Evolutionary conservation across 2,888 invertebrate species (phyloP), one percentile per base, ranked within the genome.

Genomic region (Scaptomyza cyrtandrae): DNA sequence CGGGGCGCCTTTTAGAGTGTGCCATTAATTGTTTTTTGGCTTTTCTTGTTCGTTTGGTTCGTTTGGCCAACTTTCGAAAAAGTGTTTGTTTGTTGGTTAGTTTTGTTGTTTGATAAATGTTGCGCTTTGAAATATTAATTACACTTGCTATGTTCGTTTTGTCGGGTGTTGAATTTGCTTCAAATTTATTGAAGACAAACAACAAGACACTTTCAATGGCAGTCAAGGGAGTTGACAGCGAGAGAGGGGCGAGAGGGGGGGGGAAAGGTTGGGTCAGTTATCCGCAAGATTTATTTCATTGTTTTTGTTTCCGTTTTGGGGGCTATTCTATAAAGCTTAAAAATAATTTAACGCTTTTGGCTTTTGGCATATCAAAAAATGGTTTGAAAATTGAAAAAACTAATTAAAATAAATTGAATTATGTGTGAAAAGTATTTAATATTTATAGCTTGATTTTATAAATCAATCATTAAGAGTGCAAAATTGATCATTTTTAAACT

Each of bases 111-210:
- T 88, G 89, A 85, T 85, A 88, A 88, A 88, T 85, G 85, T 71
- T 79, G 67, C 62, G 77, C 80, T 87, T 74, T 75, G 85, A 88
- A 88, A 85, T 85, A 85, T 85, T 85, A 88, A 88, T 88, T 88
- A 85, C 89, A 87, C 82, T 88, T 71, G 81, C 31, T 19, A 19
- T 71, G 81, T 16, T 50, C 13, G 33, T 13, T 33, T 41, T 41
- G 41, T 19, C 19, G 19, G 68, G 82, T 80, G 78, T 72, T 79
- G 83, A 86, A 75, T 85, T 69, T 66, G 69, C 58, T 54, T 45
- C 33, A 33, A 71, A 78, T 71, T 84, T 84, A 86, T 86, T 68
- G 81, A 80, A 84, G 86, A 86, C 78, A 80, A 75, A 77, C 84
- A 62, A 62, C 62, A 68, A 82, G 73, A 68, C 71, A 78, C 65